Evolutionary conservation across 2,113 vertebrate species (phyloP).

Genomic region (Psittacus erithacus): DNA sequence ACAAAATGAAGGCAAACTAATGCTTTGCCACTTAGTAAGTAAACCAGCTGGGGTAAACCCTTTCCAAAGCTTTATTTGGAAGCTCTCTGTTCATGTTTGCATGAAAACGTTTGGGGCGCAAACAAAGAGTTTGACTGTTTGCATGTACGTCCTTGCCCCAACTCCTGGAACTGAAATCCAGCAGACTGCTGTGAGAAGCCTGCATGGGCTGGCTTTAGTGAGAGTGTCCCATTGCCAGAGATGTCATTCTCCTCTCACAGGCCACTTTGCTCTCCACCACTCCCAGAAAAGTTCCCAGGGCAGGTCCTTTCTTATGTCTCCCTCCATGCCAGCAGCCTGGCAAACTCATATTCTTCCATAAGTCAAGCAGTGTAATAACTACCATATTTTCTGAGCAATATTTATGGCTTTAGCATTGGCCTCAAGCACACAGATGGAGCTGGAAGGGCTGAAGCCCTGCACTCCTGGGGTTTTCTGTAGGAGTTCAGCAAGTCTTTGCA

Average conservation of each 20-base stretch:
- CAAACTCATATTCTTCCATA: not conserved
- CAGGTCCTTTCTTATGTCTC: not conserved
- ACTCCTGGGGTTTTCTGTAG: not conserved
- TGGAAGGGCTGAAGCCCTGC: not conserved
- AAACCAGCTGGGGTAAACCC: not conserved
- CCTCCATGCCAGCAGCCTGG: not conserved
- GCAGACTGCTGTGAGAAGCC: not conserved
- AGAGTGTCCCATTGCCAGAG: not conserved
- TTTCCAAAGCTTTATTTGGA: not conserved
- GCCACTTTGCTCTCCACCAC: not conserved
- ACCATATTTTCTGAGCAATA: not conserved
- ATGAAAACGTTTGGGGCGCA: not conserved
- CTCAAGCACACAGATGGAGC: not conserved
- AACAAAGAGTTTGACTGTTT: not conserved
- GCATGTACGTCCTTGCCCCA: rapidly evolving
- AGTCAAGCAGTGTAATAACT: not conserved
- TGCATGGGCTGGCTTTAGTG: not conserved
- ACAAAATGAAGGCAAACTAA: not conserved
- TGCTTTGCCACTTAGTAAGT: not conserved
- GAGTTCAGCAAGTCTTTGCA: not conserved
- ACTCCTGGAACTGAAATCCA: not conserved
- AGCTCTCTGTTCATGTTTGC: not conserved
- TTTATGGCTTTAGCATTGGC: not conserved
- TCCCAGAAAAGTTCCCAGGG: not conserved
- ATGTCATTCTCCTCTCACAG: not conserved